Evolutionary conservation across 2,797 vertebrate species (phyloP).

Genomic region (Sparidentex hasta): DNA sequence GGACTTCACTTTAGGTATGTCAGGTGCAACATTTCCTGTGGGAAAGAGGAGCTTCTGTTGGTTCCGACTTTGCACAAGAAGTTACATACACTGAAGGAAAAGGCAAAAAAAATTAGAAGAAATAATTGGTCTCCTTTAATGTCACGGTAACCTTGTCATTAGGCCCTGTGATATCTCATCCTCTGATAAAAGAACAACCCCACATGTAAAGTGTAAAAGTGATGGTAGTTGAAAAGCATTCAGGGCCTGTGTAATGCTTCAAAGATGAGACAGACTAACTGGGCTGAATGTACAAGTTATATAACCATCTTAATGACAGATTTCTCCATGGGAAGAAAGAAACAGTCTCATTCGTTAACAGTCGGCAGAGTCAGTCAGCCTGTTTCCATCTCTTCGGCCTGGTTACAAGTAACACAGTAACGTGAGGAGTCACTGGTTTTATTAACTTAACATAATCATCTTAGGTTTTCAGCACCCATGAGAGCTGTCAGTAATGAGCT

Average conservation of each 20-base stretch:
- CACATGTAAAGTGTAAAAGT: slow-evolving; percentile 1
- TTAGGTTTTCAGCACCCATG: slow-evolving; percentile 49
- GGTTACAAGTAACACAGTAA: slow-evolving; percentile 5
- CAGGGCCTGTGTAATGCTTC: background rate
- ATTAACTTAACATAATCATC: slow-evolving; percentile 62
- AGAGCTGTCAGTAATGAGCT: slow-evolving; percentile 65
- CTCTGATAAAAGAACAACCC: slow-evolving; percentile 11
- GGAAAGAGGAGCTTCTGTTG: no score
- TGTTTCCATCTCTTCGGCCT: slow-evolving; percentile 22
- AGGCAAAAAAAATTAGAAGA: no score
- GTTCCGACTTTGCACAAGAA: no score
- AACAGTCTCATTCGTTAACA: background rate
- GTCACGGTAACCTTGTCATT: slow-evolving; percentile 34
- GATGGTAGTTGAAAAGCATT: slow-evolving; percentile 1
- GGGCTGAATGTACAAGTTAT: slow-evolving; percentile 5
- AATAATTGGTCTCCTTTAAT: background rate
- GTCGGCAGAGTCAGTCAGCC: background rate
- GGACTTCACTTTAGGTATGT: no score
- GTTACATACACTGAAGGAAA: no score
- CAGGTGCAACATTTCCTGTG: no score
- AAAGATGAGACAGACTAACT: slow-evolving; percentile 5
- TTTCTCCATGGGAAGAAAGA: slow-evolving; percentile 1
- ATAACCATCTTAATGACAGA: background rate
- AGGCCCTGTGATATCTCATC: slow-evolving; percentile 18
- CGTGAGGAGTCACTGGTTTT: slow-evolving; percentile 45